phyloP scores from a whole-genome alignment of 2,797 vertebrate species.

The Adelosebastes latens region DNA sequence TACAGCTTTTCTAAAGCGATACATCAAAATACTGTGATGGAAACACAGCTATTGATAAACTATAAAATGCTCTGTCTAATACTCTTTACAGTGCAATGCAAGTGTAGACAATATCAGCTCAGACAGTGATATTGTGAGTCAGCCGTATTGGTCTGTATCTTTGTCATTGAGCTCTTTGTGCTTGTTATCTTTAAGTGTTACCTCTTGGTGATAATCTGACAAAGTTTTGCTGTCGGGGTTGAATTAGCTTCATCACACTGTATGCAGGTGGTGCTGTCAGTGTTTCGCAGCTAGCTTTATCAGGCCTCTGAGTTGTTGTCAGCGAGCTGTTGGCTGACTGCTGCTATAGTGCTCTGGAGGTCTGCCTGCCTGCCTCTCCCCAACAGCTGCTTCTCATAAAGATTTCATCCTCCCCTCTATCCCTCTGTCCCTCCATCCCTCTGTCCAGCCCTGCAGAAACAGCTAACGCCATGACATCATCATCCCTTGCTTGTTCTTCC shows the following conservation, averaged over 20 bases:
- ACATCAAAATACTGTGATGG: too few species aligned
- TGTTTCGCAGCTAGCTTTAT: constrained; percentile 27
- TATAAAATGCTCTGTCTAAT: not conserved
- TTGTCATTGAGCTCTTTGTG: not conserved
- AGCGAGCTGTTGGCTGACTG: constrained; percentile 40
- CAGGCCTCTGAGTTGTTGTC: constrained; percentile 49
- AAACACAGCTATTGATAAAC: not conserved
- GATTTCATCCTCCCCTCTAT: constrained; percentile 65
- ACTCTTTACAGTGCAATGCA: not conserved
- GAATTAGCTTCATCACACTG: constrained; percentile 12
- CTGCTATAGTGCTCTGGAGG: constrained; percentile 40
- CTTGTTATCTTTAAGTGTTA: not conserved
- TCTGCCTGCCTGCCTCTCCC: constrained; percentile 52
- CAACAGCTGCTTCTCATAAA: constrained; percentile 87
- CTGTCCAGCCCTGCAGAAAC: constrained; percentile 67
- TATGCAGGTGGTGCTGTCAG: constrained; percentile 40
- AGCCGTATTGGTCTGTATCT: not conserved
- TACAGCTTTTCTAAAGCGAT: too few species aligned
- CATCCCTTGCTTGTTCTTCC: constrained; percentile 55
- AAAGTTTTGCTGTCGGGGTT: not conserved
- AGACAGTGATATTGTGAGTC: not conserved
- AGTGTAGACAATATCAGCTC: not conserved
- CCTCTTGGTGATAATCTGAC: not conserved
- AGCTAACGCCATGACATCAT: constrained; percentile 81
- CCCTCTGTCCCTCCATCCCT: constrained; percentile 50